These are phyloP conservation scores for Percina caprodes DNA, from an alignment of 2,113 vertebrate species.

Conservation along the genomic window DNA sequence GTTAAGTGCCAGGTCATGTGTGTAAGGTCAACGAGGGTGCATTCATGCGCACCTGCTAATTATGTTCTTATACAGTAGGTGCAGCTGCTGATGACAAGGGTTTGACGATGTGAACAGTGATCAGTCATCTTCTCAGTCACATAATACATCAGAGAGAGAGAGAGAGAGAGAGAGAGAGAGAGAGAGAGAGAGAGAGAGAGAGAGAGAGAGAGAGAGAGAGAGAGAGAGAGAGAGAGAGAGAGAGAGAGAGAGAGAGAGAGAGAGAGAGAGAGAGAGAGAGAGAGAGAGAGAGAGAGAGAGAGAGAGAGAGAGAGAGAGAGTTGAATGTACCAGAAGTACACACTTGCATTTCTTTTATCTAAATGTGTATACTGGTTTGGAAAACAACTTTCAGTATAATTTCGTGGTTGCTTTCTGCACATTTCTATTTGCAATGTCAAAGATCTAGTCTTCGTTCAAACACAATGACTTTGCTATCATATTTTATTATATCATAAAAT, in stretches of 20 bases:
- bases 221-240: not conserved
- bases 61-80: not conserved
- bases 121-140: not conserved
- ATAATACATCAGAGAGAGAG: not conserved
- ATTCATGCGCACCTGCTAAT: not conserved
- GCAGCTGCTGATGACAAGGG: not conserved
- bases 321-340: not conserved
- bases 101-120: not conserved
- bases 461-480: not conserved
- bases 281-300: not conserved
- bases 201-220: too few species aligned
- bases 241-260: not conserved
- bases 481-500: not conserved
- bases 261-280: too few species aligned
- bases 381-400: not conserved
- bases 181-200: too few species aligned
- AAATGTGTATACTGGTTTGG: too few species aligned
- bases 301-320: not conserved
- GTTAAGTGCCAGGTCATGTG: not conserved
- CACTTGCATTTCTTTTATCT: too few species aligned
- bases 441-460: not conserved
- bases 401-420: not conserved
- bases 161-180: not conserved
- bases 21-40: not conserved
- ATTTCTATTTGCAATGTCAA: not conserved